Base-by-base conservation (phyloP, 92 coral and sea anemone species). In the Anthopleura xanthogrammica region DNA sequence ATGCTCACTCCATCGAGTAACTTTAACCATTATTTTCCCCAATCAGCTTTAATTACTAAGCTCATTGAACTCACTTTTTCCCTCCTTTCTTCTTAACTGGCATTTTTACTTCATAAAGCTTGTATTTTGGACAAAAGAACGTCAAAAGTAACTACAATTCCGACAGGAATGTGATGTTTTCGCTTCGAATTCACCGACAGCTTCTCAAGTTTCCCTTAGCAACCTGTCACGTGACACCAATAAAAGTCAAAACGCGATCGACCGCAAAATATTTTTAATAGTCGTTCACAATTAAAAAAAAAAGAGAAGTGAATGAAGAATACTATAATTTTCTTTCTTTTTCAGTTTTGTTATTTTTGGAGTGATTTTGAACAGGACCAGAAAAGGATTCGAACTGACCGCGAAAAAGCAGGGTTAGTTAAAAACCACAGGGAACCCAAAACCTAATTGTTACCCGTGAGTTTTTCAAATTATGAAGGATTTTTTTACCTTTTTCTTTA, bases 31-130 rank as follows among this genome's bases (percentile, higher is more conserved):
- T 24, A 68, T 29, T 68, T 68, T 68, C 36, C 8, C 40, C 60
- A 50, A 77, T 77, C 50, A 20, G 11, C 58, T 77, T 77, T n/a
- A 54, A 77, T 77, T 77, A 0, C 20, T 77, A 22, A 22, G 1
- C 48, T 77, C n/a, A 0, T n/a, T n/a, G 8, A 12, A 77, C 87
- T 84, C 65, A 84, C 87, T 84, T 84, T 71, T 89, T 89, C 48
- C 90, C 90, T 24, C 90, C 80, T 56, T 89, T 89, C 92, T 86
- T 89, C 62, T 89, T 89, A 20, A 86, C 87, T 16, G 92, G 92
- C 92, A 89, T 89, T 79, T 80, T 81, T 7, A 29, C 16, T 52
- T 60, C 8, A 12, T 23, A 23, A n/a, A 66, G 46, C 8, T 6
- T 62, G 24, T 23, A 8, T 29, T 10, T 36, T 11, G 74, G 74